phyloP scores from a whole-genome alignment of 1,140 invertebrate species.

The Drosophila kohkoa region DNA sequence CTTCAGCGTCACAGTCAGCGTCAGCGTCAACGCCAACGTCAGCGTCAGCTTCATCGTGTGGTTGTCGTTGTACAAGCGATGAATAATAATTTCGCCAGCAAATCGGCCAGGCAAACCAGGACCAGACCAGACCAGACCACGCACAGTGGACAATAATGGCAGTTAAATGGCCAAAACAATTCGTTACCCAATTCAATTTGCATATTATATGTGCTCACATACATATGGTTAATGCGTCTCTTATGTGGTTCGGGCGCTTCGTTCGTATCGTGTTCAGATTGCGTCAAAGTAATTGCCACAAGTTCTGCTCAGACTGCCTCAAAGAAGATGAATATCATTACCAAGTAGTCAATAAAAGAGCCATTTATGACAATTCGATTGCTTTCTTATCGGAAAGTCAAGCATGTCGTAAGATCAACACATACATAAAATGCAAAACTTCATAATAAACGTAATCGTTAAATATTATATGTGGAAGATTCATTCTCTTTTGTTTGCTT shows the following conservation, averaged over 20 bases:
- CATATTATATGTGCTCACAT: conserved; percentile 29
- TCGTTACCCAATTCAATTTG: conserved; percentile 47
- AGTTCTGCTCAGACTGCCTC: not conserved
- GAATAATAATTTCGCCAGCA: conserved; percentile 77
- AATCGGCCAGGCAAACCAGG: conserved; percentile 21
- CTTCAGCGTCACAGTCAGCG: conserved; percentile 40
- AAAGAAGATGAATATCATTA: conserved; percentile 2
- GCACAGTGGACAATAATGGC: conserved; percentile 55
- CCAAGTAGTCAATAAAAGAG: conserved; percentile 23
- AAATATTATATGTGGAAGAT: too few species aligned
- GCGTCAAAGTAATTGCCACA: conserved; percentile 46
- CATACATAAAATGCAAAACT: not conserved
- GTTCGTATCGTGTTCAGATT: conserved; percentile 37
- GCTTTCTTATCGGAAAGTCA: conserved; percentile 28
- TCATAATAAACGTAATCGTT: too few species aligned
- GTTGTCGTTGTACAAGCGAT: conserved; percentile 74
- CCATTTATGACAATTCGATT: conserved; percentile 25
- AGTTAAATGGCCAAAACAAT: conserved; percentile 55
- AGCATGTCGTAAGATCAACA: not conserved
- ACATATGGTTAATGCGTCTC: conserved; percentile 16
- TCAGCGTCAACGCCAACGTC: conserved; percentile 18
- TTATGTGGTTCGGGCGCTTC: not conserved
- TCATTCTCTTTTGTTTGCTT: too few species aligned
- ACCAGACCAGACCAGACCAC: not conserved
- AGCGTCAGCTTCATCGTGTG: conserved; percentile 11